Conservation (phyloP, 2,797 vertebrate genomes). For the Emydoidea blandingii region DNA sequence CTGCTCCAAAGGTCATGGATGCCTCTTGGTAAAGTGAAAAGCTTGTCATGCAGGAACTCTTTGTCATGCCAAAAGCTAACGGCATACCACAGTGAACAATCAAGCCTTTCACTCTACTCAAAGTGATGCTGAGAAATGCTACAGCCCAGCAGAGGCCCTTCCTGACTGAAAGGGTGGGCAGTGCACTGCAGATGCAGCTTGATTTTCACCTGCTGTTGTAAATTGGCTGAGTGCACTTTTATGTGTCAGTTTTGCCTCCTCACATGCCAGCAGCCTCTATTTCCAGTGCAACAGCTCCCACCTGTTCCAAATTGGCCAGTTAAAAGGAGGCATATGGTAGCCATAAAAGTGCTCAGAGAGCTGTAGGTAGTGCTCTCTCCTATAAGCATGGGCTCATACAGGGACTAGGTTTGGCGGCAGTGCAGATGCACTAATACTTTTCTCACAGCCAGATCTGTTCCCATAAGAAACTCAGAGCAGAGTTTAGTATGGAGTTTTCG, state of each 20-base stretch:
- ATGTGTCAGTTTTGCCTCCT: not conserved
- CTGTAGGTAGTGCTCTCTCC: not conserved
- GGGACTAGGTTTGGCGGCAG: not conserved
- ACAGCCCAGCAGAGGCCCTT: not conserved
- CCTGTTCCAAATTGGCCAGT: conserved; percentile 19
- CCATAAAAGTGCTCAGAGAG: not conserved
- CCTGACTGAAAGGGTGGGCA: not conserved
- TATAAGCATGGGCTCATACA: not conserved
- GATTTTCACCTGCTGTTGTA: not conserved
- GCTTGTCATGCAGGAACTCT: not conserved
- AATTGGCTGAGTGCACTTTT: fast-evolving
- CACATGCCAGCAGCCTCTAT: not conserved
- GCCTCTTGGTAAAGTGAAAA: not conserved
- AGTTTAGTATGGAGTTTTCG: not conserved
- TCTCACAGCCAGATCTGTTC: not conserved
- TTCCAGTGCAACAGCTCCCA: not conserved
- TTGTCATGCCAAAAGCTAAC: not conserved
- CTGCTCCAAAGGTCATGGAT: fast-evolving
- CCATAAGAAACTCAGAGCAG: not conserved
- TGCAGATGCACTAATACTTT: not conserved
- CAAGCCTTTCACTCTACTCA: not conserved
- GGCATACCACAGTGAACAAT: fast-evolving
- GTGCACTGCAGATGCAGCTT: not conserved
- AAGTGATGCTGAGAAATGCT: fast-evolving
- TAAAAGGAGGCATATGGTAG: fast-evolving